Evolutionary conservation across 2,113 vertebrate genomes (phyloP).

Genomic region (Eclectus roratus): DNA sequence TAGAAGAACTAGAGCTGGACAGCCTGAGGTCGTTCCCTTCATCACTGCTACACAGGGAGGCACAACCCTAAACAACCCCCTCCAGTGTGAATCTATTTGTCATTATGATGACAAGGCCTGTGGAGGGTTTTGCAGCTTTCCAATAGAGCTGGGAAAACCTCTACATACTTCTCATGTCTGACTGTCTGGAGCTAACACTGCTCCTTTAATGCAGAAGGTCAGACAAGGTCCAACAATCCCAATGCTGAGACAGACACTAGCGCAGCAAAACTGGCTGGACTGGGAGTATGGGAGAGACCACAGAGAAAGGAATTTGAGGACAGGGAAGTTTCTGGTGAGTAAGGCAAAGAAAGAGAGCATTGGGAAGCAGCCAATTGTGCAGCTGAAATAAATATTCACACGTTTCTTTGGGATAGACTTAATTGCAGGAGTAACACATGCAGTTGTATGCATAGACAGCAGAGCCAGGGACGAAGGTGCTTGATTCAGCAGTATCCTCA

Average conservation of each 20-base stretch:
- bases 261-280: slow-evolving; percentile 37
- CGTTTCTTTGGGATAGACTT: slow-evolving; percentile 4
- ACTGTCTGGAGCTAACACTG: slow-evolving; percentile 48
- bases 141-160: background rate
- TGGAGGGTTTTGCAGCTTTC: slow-evolving; percentile 2
- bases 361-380: slow-evolving; percentile 47
- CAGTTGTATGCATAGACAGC: background rate
- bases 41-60: background rate
- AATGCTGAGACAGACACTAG: slow-evolving; percentile 40
- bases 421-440: slow-evolving; percentile 34
- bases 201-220: slow-evolving; percentile 41
- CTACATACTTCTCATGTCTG: slow-evolving; percentile 38
- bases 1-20: background rate
- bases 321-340: slow-evolving; percentile 47
- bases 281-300: slow-evolving; percentile 33
- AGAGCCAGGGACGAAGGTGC: background rate
- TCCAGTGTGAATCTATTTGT: background rate
- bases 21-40: background rate
- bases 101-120: background rate
- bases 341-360: slow-evolving; percentile 2
- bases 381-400: slow-evolving; percentile 30
- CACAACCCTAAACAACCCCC: background rate
- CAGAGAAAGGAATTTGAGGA: slow-evolving; percentile 59
- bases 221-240: background rate
- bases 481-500: background rate